Conservation (phyloP, 2,797 vertebrate genomes). For the Rhyacichthys aspro region DNA sequence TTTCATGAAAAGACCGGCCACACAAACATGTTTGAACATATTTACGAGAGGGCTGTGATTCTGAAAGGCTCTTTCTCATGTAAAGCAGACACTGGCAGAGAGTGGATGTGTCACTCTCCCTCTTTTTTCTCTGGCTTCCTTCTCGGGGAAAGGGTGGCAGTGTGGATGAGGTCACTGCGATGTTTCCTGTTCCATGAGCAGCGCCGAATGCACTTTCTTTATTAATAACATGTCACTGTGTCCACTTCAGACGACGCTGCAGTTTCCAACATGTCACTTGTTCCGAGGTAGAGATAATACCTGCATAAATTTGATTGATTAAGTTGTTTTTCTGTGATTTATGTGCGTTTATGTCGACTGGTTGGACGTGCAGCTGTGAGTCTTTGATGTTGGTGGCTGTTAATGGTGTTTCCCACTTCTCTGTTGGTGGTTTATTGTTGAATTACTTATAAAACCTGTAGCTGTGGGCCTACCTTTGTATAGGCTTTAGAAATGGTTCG, state of each 20-base stretch:
- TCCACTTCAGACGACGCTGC: constrained; percentile 8
- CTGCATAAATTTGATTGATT: no score
- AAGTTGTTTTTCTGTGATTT: no score
- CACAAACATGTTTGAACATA: no score
- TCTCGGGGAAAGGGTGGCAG: constrained; percentile 60
- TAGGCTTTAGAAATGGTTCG: no score
- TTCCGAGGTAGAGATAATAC: constrained; percentile 11
- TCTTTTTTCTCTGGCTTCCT: constrained; percentile 47
- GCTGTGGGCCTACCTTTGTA: no score
- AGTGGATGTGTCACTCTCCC: constrained; percentile 37
- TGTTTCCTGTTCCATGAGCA: constrained; percentile 57
- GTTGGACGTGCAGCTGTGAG: no score
- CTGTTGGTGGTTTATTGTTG: no score
- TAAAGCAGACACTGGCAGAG: constrained; percentile 53
- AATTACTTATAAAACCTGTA: no score
- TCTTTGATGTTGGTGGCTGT: no score
- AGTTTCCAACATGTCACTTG: constrained; percentile 38
- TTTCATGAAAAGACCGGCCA: no score
- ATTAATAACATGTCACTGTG: constrained; percentile 5
- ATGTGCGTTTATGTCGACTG: no score
- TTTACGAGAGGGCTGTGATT: constrained; percentile 1
- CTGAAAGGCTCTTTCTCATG: constrained; percentile 54
- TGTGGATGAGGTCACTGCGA: constrained; percentile 69
- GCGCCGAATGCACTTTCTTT: constrained; percentile 15
- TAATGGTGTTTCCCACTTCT: no score